phyloP scores from a whole-genome alignment of 2,113 vertebrate species.

The Struthio camelus region DNA sequence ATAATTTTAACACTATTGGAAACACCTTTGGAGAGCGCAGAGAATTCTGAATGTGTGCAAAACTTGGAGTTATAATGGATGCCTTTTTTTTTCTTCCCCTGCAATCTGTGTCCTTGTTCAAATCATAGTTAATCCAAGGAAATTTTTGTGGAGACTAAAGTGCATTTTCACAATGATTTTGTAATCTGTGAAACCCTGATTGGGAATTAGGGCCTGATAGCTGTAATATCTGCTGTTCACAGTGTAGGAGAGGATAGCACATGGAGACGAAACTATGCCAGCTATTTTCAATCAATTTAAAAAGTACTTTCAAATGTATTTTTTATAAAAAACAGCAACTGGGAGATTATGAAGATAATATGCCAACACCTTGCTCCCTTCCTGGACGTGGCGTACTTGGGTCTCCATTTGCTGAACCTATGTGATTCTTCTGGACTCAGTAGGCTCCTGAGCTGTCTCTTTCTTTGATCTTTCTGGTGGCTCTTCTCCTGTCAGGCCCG shows the following conservation, averaged over 20 bases:
- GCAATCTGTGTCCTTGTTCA: neutral
- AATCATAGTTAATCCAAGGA: neutral
- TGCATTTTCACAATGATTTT: neutral
- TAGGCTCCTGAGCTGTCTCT: neutral
- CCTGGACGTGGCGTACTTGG: neutral
- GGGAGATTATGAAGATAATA: neutral
- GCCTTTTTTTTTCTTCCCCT: neutral
- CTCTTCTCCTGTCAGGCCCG: no score
- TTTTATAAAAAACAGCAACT: neutral
- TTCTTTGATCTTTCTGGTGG: neutral
- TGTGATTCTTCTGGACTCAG: neutral
- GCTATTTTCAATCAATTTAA: neutral
- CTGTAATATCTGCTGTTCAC: neutral
- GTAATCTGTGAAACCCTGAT: neutral
- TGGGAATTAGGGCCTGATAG: neutral
- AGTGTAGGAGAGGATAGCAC: neutral
- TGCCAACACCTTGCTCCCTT: neutral
- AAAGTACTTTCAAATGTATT: neutral
- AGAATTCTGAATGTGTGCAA: no score
- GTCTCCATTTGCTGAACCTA: neutral
- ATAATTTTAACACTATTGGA: neutral
- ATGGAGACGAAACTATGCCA: neutral
- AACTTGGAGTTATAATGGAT: neutral
- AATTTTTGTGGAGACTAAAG: neutral
- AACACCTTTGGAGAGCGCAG: neutral